Percentiles rank a stretch among this genome's conserved stretches.
phyloP scores from a whole-genome alignment of 2,113 vertebrate species.

The Psilopsiagon aurifrons region DNA sequence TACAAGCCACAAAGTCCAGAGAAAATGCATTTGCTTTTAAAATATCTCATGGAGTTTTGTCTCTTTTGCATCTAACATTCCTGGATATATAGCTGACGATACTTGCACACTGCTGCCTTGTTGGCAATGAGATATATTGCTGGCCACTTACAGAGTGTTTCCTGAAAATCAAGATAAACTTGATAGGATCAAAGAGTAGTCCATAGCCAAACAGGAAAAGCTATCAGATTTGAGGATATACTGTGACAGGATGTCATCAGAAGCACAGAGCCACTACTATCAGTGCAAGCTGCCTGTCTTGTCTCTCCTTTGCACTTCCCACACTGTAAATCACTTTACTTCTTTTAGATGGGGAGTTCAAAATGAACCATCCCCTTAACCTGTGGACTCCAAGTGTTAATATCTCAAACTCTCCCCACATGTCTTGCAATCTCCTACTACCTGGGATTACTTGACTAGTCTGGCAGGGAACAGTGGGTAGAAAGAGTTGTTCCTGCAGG shows the following conservation, averaged over 20 bases:
- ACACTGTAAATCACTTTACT: background rate
- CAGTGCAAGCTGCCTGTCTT: background rate
- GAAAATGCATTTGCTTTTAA: background rate
- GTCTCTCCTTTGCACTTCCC: background rate
- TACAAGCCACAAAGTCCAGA: background rate
- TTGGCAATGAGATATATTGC: slow-evolving; percentile 34
- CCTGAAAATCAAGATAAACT: slow-evolving; percentile 64
- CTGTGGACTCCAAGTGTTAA: background rate
- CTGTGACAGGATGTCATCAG: background rate
- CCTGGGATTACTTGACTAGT: background rate
- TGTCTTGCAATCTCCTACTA: background rate
- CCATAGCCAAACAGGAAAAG: slow-evolving; percentile 38
- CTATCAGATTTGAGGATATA: background rate
- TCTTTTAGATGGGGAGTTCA: background rate
- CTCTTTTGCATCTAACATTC: background rate
- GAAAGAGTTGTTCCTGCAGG: background rate
- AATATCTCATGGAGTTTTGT: background rate
- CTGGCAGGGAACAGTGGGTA: background rate
- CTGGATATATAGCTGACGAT: background rate
- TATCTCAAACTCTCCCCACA: background rate
- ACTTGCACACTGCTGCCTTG: background rate
- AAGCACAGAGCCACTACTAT: background rate
- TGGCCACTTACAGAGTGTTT: slow-evolving; percentile 58
- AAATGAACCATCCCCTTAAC: background rate
- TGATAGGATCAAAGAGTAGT: slow-evolving; percentile 56